Base-by-base conservation (phyloP, 2,797 vertebrate species). In the Todus mexicanus region DNA sequence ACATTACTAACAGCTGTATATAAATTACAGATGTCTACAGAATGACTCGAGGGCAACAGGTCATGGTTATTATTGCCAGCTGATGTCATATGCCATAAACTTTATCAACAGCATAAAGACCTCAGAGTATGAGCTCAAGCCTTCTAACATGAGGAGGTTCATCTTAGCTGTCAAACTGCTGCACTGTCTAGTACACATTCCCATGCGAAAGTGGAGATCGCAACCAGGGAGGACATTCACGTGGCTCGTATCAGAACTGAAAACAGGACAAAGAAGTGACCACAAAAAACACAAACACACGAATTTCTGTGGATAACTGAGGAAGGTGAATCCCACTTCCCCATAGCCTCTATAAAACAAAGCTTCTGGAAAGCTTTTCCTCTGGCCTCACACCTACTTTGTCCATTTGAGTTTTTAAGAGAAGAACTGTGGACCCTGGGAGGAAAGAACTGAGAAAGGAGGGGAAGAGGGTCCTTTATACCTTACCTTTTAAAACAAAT, bases 71-170 rank as follows among this genome's bases (percentile, higher is more conserved):
- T 85, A 92, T 50, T 66, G 73, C 51, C 75, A 87, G 70, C 61
- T 92, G 84, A 96, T 90, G 87, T 94, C 83, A 96, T 78, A 80
- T 1, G 0, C 75, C 84, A 93, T 92, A 84, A 96, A 94, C 33
- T 83, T 90, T 87, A 94, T 69, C 78, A 73, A 65, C 31, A 45
- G 57, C 78, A 74, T 79, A 69, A 85, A 82, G 71, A 84, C 15
- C 53, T 90, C 6, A 1, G 59, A 94, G 38, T 63, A 90, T 51
- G 75, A 90, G 84, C 72, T 86, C 64, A 90, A 48, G 56, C 47
- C 83, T 91, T 80, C 29, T 72, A 74, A 13, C 45, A 45, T 7
- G 26, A 84, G 64, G 48, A 90, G 16, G 25, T 74, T 90, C 87
- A 68, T 73, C 71, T 93, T 65, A 63, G 82, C 61, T 61, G 37